Evolutionary conservation across 2,113 vertebrate species (phyloP).

Genomic region (Tichodroma muraria): DNA sequence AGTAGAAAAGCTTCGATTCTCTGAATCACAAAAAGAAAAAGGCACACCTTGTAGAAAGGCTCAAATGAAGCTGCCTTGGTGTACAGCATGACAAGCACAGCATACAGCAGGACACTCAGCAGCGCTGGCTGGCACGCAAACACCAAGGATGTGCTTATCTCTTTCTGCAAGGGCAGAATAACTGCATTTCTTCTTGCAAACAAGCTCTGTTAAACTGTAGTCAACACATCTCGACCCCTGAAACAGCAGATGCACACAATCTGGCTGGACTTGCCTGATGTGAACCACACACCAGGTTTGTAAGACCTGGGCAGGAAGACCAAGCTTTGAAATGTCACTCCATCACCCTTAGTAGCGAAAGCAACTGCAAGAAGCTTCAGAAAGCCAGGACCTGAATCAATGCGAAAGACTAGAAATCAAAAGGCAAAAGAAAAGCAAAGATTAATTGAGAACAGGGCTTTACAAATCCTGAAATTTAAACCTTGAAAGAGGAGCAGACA

Average conservation of each 20-base stretch:
- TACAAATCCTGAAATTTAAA: neutral
- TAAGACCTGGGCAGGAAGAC: neutral
- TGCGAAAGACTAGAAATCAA: neutral
- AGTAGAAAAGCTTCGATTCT: neutral
- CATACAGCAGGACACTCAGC: neutral
- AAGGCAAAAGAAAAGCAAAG: neutral
- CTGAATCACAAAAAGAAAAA: neutral
- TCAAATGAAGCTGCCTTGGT: neutral
- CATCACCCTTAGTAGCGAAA: neutral
- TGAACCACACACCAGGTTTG: neutral
- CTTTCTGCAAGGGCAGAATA: neutral
- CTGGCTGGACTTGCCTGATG: neutral
- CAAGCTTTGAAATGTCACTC: neutral
- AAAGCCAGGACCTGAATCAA: neutral
- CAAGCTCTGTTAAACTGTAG: neutral
- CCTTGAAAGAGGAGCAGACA: neutral
- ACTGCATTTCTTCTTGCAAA: neutral
- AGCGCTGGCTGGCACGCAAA: fast-evolving
- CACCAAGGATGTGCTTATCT: neutral
- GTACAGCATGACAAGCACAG: neutral
- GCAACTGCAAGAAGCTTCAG: neutral
- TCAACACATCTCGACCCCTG: neutral
- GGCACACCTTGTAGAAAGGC: neutral
- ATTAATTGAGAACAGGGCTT: neutral
- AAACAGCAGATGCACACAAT: neutral